Conservation (phyloP, 2,888 invertebrate species). For the Globia sparganii region DNA sequence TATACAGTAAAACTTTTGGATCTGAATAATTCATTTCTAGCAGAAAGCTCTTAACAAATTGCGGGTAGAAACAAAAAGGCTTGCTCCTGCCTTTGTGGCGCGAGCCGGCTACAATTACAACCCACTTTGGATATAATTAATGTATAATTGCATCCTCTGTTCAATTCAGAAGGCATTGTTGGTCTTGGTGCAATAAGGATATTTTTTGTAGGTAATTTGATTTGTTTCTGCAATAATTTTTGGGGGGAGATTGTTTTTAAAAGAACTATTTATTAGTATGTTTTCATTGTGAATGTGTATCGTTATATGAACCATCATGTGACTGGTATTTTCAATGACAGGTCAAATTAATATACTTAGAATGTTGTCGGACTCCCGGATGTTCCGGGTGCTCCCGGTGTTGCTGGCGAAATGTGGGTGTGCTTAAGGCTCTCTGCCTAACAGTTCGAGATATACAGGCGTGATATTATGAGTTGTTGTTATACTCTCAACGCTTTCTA, state of each 20-base stretch:
- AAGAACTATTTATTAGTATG: not conserved
- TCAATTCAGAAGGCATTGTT: constrained; percentile 62
- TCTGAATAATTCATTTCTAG: constrained; percentile 56
- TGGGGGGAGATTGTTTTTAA: not conserved
- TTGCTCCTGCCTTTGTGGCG: constrained; percentile 48
- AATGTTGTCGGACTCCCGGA: not conserved
- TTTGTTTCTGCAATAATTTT: not conserved
- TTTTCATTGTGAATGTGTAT: not conserved
- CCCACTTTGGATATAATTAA: constrained; percentile 73
- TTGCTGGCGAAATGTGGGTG: not conserved
- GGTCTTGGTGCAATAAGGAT: constrained; percentile 43
- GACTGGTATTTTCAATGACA: not conserved
- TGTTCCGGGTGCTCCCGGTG: too few species aligned
- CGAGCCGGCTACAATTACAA: constrained; percentile 63
- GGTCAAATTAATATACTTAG: not conserved
- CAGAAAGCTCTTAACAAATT: constrained; percentile 64
- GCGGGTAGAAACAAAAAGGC: constrained; percentile 63
- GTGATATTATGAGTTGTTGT: not conserved
- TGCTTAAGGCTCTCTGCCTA: not conserved
- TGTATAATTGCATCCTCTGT: constrained; percentile 73
- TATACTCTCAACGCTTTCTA: not conserved
- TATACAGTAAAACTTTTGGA: constrained; percentile 33
- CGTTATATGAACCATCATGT: not conserved
- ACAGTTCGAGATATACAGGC: not conserved
- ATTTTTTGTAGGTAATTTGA: constrained; percentile 11